A percentile compares a stretch with the other conserved stretches of the same genome.
These are phyloP conservation scores for Physocephala rufipes DNA, from an alignment of 2,888 invertebrate species.

Conservation along the genomic window DNA sequence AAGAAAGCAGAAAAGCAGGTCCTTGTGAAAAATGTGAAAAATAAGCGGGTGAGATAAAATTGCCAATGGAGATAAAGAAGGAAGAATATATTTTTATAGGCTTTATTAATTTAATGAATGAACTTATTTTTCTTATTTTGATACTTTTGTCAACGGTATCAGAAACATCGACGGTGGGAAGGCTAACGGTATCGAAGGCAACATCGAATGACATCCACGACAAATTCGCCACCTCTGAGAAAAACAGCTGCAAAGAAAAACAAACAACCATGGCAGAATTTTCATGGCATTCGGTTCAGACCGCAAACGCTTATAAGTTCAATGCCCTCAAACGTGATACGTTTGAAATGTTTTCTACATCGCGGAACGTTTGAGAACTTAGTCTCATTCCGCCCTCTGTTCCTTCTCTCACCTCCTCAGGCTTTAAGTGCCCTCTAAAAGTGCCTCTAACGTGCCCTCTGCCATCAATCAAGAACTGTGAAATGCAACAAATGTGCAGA, in stretches of 20 bases:
- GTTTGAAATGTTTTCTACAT: neutral
- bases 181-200: neutral
- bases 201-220: neutral
- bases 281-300: neutral
- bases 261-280: neutral
- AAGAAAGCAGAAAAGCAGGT: too few species aligned
- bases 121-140: neutral
- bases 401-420: too few species aligned
- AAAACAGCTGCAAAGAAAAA: neutral
- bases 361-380: neutral
- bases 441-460: neutral
- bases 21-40: too few species aligned
- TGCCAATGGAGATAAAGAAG: too few species aligned
- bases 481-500: conserved; percentile 35
- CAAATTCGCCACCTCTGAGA: neutral
- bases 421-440: neutral
- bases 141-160: neutral
- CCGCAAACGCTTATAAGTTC: neutral
- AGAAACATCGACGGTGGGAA: neutral
- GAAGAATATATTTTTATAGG: too few species aligned
- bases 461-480: conserved; percentile 16
- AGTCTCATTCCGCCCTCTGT: neutral
- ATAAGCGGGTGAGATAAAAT: too few species aligned
- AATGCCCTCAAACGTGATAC: conserved; percentile 5
- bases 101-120: neutral